Evolutionary conservation across 2,797 vertebrate species (phyloP), one percentile per base, ranked within the genome.

Genomic region (Eleutherodactylus coqui): DNA sequence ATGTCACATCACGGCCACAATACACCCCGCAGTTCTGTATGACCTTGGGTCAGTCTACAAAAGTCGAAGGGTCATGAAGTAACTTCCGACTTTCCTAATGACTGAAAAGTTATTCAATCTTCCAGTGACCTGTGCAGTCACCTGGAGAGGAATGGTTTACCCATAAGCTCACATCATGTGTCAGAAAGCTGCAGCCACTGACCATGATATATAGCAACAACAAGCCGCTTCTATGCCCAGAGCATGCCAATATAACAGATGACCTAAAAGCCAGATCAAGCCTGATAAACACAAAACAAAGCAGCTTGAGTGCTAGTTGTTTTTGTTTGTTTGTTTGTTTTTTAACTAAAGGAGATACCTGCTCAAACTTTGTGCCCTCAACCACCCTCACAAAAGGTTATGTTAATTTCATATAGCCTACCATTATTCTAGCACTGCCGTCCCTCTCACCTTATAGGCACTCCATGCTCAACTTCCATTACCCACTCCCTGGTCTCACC

Each of bases 61-160:
- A 41, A 51, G 62, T 70, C 62, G 69, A 8, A 34, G 45, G 60
- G 43, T 64, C 19, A 21, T 14, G 43, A 4, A 32, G 43, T 43
- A 36, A 55, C 80, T 73, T 82, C 80, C 62, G 32, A 70, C 47
- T 70, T 82, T 27, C 51, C 32, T 72, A 72, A 82, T 43, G 24
- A 14, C 67, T 55, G 14, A n/a, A 27, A 72, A 73, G 60, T 73
- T 38, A 41, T 58, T 73, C 14, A 27, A 43, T 36, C 36, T 55
- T 43, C 49, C 17, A 41, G 7, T 55, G 67, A 82, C 67, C 67
- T 72, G 24, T 72, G 49, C 7, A 58, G 67, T 10, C 49, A 82
- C 67, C 80, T 41, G 8, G 24, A 34, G 34, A 58, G 41, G 41
- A 55, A 78, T 55, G 11, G 21, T 6, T 58, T 11, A 73, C 55